Evolutionary conservation across 2,797 vertebrate species (phyloP).

Genomic region (Sebastes minor): DNA sequence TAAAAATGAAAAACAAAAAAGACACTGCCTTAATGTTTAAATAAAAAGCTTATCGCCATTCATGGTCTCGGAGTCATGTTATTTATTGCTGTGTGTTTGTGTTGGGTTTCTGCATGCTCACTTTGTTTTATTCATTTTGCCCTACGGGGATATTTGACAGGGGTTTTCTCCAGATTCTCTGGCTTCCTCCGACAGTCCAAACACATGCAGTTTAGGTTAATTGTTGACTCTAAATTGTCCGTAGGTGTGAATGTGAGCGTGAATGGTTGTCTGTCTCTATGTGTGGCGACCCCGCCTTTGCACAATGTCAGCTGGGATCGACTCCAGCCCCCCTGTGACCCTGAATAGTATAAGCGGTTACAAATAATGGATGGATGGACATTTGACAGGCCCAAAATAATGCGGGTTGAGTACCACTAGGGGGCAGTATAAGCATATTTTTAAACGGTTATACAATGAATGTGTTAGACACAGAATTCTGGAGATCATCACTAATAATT

Average conservation of each 20-base stretch:
- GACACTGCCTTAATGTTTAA: constrained; percentile 89
- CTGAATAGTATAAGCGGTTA: too few relatives aligned
- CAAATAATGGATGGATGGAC: too few relatives aligned
- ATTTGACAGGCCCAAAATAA: not conserved
- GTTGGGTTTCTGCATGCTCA: not conserved
- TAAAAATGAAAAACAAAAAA: constrained; percentile 77
- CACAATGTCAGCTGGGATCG: too few relatives aligned
- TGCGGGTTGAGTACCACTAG: not conserved
- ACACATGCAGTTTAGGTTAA: too few relatives aligned
- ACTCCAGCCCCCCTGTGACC: too few relatives aligned
- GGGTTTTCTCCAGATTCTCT: too few relatives aligned
- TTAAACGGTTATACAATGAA: not conserved
- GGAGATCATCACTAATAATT: not conserved
- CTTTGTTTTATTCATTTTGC: not conserved
- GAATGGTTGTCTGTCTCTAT: too few relatives aligned
- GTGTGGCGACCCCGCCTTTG: too few relatives aligned
- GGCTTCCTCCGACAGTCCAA: too few relatives aligned
- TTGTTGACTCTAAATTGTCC: too few relatives aligned
- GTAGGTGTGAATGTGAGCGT: too few relatives aligned
- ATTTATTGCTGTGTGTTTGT: constrained; percentile 5
- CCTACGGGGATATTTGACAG: not conserved
- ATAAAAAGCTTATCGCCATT: constrained; percentile 90
- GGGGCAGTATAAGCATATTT: not conserved
- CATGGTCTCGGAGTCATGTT: constrained; percentile 45
- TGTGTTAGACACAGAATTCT: not conserved